Base-by-base conservation (phyloP, 2,888 invertebrate species). In the Dasypolia templi region DNA sequence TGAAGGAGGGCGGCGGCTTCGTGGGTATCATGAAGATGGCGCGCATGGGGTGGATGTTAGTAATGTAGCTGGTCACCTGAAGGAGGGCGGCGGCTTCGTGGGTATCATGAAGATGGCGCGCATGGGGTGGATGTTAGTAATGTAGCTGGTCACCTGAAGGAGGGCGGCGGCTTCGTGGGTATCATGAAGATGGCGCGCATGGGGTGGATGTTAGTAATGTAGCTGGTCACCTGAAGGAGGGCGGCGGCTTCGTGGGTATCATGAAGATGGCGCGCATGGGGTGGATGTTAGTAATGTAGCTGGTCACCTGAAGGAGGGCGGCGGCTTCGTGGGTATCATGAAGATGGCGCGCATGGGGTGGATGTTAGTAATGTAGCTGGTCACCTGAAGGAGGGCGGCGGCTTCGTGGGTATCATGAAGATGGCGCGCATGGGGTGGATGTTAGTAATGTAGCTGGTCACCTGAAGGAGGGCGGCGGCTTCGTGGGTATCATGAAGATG, bases 1-100 rank as follows among this genome's bases (percentile, higher is more conserved):
- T 90, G 93, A 99, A 99, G 2, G 99, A 99, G 14, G 99, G 99
- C 55, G 99, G 99, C 58, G 99, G 99, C 93, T 99, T 99, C 46
- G 99, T 99, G 19, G 99, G 99, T 89, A 99, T 99, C 99, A 99
- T 99, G 95, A 99, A 99, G 88, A 99, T 99, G 67, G 99, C 99
- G 73, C 99, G 94, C 98, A 99, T 99, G 26, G 98, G 98, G 95
- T 99, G 98, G 86, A 98, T 98, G 92, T 99, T n/a, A n/a, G n/a
- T n/a, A n/a, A n/a, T n/a, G n/a, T n/a, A n/a, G 22, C 1, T 39
- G 5, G 14, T 75, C 44, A 95, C 95, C 95, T 90, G 93, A 99
- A 99, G 2, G 99, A 99, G 14, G 99, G 99, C 55, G 99, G 99
- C 58, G 99, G 99, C 93, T 99, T 99, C 46, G 99, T 99, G 19